phyloP scores from a whole-genome alignment of 2,888 invertebrate genomes.

The Euzetes globulus region DNA sequence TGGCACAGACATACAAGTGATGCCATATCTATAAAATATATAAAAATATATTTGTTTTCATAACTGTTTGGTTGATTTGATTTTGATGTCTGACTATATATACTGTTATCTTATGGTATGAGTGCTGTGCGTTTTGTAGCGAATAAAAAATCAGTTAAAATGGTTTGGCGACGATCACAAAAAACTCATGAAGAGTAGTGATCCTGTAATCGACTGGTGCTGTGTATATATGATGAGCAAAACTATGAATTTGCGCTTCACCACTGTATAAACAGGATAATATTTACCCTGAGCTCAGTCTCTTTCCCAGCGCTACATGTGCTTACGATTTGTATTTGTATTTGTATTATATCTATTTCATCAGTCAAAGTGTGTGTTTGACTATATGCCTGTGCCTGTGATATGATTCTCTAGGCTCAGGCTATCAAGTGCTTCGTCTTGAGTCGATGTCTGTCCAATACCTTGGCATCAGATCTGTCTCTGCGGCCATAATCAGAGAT shows the following conservation, averaged over 20 bases:
- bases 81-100: not conserved
- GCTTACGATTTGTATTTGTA: not conserved
- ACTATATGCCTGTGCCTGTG: not conserved
- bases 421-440: no score
- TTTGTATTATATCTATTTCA: not conserved
- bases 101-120: not conserved
- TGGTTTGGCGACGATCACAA: not conserved
- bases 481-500: not conserved
- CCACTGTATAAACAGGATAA: slow-evolving; percentile 4
- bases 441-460: no score
- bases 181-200: not conserved
- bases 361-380: not conserved
- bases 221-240: not conserved
- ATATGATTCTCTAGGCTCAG: not conserved
- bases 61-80: slow-evolving; percentile 1
- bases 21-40: no score
- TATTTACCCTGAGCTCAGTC: not conserved
- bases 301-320: not conserved
- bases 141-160: not conserved
- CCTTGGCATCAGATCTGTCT: not conserved
- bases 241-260: not conserved
- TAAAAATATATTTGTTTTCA: not conserved
- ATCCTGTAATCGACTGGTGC: not conserved
- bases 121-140: not conserved
- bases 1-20: no score